These are phyloP conservation scores for Daboia siamensis DNA, from an alignment of 2,113 vertebrate genomes.

Conservation along the genomic window DNA sequence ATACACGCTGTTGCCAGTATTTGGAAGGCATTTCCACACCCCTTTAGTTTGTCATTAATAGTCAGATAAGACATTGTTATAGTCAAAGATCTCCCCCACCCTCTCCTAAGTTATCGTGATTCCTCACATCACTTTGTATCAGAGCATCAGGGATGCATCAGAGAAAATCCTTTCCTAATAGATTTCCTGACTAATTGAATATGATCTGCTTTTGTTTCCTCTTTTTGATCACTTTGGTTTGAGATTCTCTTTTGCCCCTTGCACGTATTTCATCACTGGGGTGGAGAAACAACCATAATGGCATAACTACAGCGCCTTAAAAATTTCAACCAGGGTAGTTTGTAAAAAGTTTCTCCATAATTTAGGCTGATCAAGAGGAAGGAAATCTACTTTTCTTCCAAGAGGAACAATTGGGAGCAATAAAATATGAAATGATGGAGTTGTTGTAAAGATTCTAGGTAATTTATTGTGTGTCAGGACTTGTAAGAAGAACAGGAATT, in stretches of 20 bases:
- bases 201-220: neutral
- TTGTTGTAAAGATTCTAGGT: neutral
- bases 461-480: neutral
- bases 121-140: neutral
- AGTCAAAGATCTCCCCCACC: neutral
- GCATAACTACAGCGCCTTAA: neutral
- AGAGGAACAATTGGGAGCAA: neutral
- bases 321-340: neutral
- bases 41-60: neutral
- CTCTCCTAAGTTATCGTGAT: neutral
- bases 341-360: neutral
- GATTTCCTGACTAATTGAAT: neutral
- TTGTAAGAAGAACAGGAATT: neutral
- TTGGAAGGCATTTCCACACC: neutral
- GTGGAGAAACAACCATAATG: neutral
- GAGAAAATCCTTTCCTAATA: slow-evolving; percentile 4
- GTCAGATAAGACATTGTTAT: neutral
- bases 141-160: neutral
- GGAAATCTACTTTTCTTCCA: neutral
- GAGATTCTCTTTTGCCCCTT: slow-evolving; percentile 1
- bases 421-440: neutral
- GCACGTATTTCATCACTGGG: slow-evolving; percentile 17
- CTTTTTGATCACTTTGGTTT: neutral
- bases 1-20: neutral
- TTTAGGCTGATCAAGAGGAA: neutral